A percentile compares a stretch with the other conserved stretches of the same genome.
Evolutionary conservation across 2,113 vertebrate genomes (phyloP).

Genomic region (Coptodon rendalli): DNA sequence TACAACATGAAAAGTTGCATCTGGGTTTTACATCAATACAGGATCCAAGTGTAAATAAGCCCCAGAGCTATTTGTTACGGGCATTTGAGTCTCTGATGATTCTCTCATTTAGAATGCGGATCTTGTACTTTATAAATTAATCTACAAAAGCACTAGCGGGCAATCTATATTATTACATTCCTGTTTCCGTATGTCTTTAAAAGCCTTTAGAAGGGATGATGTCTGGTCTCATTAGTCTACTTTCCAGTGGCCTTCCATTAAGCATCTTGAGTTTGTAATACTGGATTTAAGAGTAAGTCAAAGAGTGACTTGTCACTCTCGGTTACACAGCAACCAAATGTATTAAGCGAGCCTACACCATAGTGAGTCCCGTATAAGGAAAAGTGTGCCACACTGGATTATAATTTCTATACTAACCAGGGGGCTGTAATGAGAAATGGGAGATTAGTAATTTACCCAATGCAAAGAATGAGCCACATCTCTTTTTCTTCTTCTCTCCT

Average conservation of each 20-base stretch:
- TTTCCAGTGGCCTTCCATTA: background rate
- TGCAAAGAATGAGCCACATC: constrained; percentile 8
- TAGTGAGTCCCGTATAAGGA: background rate
- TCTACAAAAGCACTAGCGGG: background rate
- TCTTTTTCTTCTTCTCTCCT: background rate
- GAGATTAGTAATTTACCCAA: constrained; percentile 47
- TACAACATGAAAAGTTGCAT: background rate
- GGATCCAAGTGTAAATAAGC: background rate
- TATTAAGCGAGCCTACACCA: background rate
- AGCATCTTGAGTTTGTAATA: background rate
- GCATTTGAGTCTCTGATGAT: background rate
- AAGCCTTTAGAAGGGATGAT: background rate
- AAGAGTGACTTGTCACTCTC: background rate
- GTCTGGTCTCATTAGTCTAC: background rate
- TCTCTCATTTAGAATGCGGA: background rate
- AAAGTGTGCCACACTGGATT: constrained; percentile 38
- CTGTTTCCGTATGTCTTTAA: background rate
- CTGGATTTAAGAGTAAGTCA: background rate
- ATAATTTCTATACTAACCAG: background rate
- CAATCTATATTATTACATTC: background rate
- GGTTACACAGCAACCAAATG: background rate
- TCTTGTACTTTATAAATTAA: background rate
- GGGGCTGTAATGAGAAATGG: constrained; percentile 12
- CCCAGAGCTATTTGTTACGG: background rate
- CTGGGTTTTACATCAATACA: background rate